Evolutionary conservation across 2,888 invertebrate genomes (phyloP), one percentile per base, ranked within the genome.

Genomic region (Pelosia muscerda): DNA sequence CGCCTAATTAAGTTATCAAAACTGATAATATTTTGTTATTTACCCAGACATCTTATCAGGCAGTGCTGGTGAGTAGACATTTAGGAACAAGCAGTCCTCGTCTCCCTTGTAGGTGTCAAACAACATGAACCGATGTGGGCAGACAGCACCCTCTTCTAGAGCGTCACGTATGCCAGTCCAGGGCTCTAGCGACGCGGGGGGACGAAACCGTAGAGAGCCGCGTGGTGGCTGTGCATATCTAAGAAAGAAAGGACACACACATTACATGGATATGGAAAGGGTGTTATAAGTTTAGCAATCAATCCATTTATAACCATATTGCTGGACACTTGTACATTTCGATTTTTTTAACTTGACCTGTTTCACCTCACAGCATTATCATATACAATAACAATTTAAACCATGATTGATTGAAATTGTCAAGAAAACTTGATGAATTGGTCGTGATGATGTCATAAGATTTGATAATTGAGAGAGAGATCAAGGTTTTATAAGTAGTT

Each of bases 51-150:
- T 84, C 67, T 88, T 91, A 74, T 95, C 94, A 55, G 95, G 95
- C 66, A 96, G 85, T 38, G 93, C 94, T 0, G 96, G 96, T n/a
- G 96, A 95, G 85, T 96, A 97, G 0, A 97, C 96, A 78, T 97
- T 97, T 25, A 97, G 89, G 83, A 96, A 97, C 26, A 97, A 94
- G 79, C 97, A 97, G 83, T 96, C 96, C 79, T 96, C 96, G 68
- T 95, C 95, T 0, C 96, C 96, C 81, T 96, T 96, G 78, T 95
- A 96, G 2, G 96, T 96, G 82, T 96, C 96, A 90, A 96, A 93
- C 84, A 97, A 92, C 95, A 96, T 95, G 85, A 96, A 96, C 77
- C 95, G 92, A 84, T 97, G 97, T 0, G 97, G 96, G 82, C 97
- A 97, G 15, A 96, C 96, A n/a, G 96, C 95, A 8, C 96, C 96